A percentile compares a stretch with the other conserved stretches of the same genome.
phyloP scores from a whole-genome alignment of 2,113 vertebrate genomes.

The Callopanchax toddi region DNA sequence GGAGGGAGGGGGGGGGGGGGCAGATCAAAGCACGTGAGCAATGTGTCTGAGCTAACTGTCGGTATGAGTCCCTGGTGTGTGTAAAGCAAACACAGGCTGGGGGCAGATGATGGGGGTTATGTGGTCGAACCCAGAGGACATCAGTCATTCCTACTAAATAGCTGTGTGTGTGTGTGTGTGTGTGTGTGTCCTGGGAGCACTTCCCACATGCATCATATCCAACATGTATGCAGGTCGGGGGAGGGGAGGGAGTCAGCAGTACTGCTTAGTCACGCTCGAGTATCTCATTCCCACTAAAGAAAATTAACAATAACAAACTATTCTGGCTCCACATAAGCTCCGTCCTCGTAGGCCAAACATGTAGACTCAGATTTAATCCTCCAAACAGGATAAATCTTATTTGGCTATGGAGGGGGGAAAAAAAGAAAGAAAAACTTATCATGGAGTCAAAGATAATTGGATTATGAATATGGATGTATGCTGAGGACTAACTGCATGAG shows the following conservation, averaged over 20 bases:
- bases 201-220: neutral
- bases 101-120: conserved; percentile 11
- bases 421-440: conserved; percentile 48
- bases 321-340: conserved; percentile 26
- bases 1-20: neutral
- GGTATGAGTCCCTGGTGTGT: conserved; percentile 21
- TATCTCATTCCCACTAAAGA: conserved; percentile 45
- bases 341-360: conserved; percentile 33
- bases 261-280: conserved; percentile 47
- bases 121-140: conserved; percentile 45
- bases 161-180: conserved; percentile 21
- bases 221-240: conserved; percentile 10
- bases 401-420: conserved; percentile 9
- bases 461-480: conserved; percentile 66
- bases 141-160: conserved; percentile 53
- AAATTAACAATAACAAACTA: conserved; percentile 25
- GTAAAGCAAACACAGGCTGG: conserved; percentile 40
- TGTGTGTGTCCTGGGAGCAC: conserved; percentile 4
- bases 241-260: conserved; percentile 5
- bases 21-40: conserved; percentile 33
- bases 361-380: conserved; percentile 51
- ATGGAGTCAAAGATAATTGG: conserved; percentile 67
- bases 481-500: conserved; percentile 41
- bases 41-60: conserved; percentile 37
- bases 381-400: conserved; percentile 62